Percentiles rank a stretch among this genome's conserved stretches.
Conservation (phyloP, 2,113 vertebrate species). For the Rhodinocichla rosea region DNA sequence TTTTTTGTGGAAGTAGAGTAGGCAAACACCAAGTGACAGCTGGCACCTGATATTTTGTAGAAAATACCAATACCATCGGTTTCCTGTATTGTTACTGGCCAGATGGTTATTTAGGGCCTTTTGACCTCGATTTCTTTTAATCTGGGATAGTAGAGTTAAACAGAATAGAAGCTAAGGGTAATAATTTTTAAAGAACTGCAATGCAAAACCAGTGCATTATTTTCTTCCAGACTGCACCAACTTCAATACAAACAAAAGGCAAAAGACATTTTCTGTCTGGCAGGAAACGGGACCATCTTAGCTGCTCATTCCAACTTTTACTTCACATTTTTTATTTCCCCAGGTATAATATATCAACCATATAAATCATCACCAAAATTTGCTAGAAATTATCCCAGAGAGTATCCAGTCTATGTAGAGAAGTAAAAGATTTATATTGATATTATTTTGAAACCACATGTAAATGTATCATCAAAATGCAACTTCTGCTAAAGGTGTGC, state of each 20-base stretch:
- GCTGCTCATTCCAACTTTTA: constrained; percentile 7
- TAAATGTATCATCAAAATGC: not conserved
- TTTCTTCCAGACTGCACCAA: not conserved
- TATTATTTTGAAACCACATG: not conserved
- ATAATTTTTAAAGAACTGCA: constrained; percentile 41
- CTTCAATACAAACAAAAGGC: constrained; percentile 18
- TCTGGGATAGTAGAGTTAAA: not conserved
- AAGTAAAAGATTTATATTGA: not conserved
- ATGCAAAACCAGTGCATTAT: not conserved
- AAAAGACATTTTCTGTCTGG: not conserved
- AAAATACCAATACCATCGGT: constrained; percentile 12
- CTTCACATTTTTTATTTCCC: constrained; percentile 33
- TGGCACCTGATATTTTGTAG: constrained; percentile 16
- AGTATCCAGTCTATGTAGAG: not conserved
- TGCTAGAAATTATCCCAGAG: not conserved
- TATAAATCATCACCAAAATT: constrained; percentile 22
- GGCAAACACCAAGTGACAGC: constrained; percentile 4
- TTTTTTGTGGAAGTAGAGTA: not conserved
- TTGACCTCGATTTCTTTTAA: constrained; percentile 27
- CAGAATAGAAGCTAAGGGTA: not conserved
- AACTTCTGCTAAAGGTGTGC: not conserved
- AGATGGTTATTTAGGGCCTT: constrained; percentile 47
- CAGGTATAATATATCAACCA: not conserved
- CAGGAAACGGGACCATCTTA: constrained; percentile 27
- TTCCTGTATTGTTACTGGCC: constrained; percentile 4